These are phyloP conservation scores for Alces alces DNA, from an alignment of 2,113 vertebrate species.

Conservation along the genomic window DNA sequence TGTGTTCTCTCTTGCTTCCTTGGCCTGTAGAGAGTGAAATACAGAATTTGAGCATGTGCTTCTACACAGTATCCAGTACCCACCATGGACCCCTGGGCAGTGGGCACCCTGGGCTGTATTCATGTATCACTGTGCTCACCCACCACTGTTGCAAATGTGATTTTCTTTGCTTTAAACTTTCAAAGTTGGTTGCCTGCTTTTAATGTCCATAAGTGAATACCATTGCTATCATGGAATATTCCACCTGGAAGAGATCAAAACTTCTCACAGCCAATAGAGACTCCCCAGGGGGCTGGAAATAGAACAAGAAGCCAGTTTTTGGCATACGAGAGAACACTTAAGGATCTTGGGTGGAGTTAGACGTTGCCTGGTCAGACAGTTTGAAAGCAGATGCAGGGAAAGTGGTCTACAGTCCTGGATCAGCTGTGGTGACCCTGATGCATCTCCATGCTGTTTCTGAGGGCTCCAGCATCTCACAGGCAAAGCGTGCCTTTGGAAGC, in stretches of 20 bases:
- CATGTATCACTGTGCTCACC: accelerated
- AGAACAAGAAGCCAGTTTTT: conserved; percentile 8
- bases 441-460: background rate
- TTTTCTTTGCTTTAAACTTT: background rate
- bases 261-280: conserved; percentile 37
- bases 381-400: background rate
- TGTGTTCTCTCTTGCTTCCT: background rate
- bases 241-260: conserved; percentile 40
- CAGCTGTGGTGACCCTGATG: too few species aligned
- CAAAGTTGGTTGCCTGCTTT: background rate
- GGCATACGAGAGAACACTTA: background rate
- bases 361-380: background rate
- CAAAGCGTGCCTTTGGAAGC: background rate
- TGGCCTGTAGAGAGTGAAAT: background rate
- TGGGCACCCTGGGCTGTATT: background rate
- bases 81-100: background rate
- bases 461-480: accelerated
- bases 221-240: background rate
- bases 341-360: background rate
- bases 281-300: background rate
- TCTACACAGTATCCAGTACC: accelerated
- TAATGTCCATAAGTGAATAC: conserved; percentile 27
- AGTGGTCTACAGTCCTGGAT: accelerated
- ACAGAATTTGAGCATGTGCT: background rate
- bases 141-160: background rate